phyloP scores from a whole-genome alignment of 1,140 invertebrate genomes.

The Trachymyrmex cornetzi region DNA sequence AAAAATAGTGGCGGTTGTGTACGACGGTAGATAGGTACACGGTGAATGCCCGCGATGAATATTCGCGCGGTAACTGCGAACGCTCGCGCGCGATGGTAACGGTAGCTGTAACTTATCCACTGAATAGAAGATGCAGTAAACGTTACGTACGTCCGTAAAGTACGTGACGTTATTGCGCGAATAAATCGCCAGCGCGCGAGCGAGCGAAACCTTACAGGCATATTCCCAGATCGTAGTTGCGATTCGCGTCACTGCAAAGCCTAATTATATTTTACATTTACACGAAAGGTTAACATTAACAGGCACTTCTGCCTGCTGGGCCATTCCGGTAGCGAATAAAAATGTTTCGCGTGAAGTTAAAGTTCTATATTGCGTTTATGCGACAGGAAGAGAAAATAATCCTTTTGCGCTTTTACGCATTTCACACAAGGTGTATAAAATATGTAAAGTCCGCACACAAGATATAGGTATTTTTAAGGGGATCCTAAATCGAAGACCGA shows the following conservation, averaged over 20 bases:
- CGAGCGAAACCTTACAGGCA: slow-evolving; percentile 25
- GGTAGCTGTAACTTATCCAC: slow-evolving; percentile 65
- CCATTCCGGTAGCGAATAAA: slow-evolving; percentile 37
- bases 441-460: background rate
- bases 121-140: slow-evolving; percentile 68
- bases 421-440: slow-evolving; percentile 3
- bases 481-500: too few relatives aligned
- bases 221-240: slow-evolving; percentile 49
- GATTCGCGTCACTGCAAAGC: slow-evolving; percentile 31
- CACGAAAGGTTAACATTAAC: slow-evolving; percentile 49
- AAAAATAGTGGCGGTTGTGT: slow-evolving; percentile 44
- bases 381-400: slow-evolving; percentile 31
- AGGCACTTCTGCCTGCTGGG: slow-evolving; percentile 8
- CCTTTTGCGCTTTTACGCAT: background rate
- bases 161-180: slow-evolving; percentile 62
- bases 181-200: slow-evolving; percentile 58
- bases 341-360: slow-evolving; percentile 6
- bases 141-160: slow-evolving; percentile 63
- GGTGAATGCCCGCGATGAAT: slow-evolving; percentile 59
- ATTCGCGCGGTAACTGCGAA: slow-evolving; percentile 45
- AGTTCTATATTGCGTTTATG: slow-evolving; percentile 15
- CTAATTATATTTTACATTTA: slow-evolving; percentile 61
- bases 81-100: slow-evolving; percentile 51
- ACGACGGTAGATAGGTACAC: slow-evolving; percentile 41
- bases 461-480: background rate